These are phyloP conservation scores for Chaunax sp. DNA, from an alignment of 2,797 vertebrate genomes.

Conservation along the genomic window DNA sequence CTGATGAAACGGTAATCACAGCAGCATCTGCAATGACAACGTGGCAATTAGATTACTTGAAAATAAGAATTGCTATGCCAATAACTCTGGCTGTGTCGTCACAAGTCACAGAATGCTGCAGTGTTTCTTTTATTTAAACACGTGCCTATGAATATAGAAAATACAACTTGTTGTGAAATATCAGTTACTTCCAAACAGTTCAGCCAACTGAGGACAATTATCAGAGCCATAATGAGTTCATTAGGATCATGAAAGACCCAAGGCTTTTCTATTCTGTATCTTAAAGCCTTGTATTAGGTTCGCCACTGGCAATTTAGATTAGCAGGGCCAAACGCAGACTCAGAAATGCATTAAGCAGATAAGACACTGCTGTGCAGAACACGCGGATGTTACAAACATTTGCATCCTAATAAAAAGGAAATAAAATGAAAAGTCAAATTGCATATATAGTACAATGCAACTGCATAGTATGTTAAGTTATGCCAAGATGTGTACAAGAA, in stretches of 20 bases:
- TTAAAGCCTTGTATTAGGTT: constrained; percentile 69
- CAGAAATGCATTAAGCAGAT: constrained; percentile 57
- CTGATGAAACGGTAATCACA: constrained; percentile 38
- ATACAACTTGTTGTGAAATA: constrained; percentile 58
- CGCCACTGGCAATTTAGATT: constrained; percentile 72
- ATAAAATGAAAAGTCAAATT: too few species aligned
- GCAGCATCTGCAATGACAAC: constrained; percentile 30
- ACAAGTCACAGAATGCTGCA: constrained; percentile 23
- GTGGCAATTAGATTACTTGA: constrained; percentile 18
- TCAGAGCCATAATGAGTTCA: constrained; percentile 77
- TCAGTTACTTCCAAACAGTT: constrained; percentile 64
- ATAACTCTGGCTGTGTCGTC: constrained; percentile 19
- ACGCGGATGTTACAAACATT: not conserved
- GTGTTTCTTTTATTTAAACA: constrained; percentile 25
- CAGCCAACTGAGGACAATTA: constrained; percentile 71
- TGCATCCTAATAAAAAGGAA: too few species aligned
- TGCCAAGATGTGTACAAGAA: too few species aligned
- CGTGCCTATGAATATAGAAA: constrained; percentile 37
- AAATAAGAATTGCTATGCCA: constrained; percentile 31
- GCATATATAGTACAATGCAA: too few species aligned
- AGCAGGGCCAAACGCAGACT: constrained; percentile 55
- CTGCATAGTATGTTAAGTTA: too few species aligned
- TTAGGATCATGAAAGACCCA: constrained; percentile 76
- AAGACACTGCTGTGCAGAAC: constrained; percentile 46
- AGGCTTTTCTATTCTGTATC: constrained; percentile 66